These are phyloP conservation scores for Drosophila sordidula DNA, from an alignment of 2,888 invertebrate species.

Conservation along the genomic window DNA sequence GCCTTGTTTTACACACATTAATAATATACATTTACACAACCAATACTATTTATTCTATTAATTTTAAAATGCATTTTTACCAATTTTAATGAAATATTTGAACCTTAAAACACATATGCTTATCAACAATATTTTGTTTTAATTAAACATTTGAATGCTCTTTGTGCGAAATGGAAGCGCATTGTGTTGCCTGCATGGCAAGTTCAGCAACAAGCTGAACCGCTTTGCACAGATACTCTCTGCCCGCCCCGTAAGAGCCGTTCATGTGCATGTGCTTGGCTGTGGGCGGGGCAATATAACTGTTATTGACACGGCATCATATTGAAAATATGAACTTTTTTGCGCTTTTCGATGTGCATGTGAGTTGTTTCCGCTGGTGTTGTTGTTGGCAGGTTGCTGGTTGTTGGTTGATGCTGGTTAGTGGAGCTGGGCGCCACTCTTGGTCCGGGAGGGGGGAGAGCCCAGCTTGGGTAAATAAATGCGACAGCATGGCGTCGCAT, in stretches of 20 bases:
- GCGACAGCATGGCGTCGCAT: constrained; percentile 69
- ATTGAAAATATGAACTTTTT: constrained; percentile 75
- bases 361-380: constrained; percentile 13
- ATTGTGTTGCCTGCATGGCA: constrained; percentile 23
- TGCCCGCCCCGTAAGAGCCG: background rate
- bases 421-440: background rate
- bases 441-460: constrained; percentile 4
- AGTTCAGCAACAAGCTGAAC: constrained; percentile 12
- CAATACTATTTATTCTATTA: too few relatives aligned
- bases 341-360: constrained; percentile 27
- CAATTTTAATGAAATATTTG: background rate
- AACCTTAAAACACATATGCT: background rate
- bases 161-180: constrained; percentile 30
- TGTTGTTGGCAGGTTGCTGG: constrained; percentile 14
- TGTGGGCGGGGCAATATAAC: constrained; percentile 65
- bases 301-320: constrained; percentile 80
- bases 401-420: constrained; percentile 14
- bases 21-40: too few relatives aligned
- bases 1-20: too few relatives aligned
- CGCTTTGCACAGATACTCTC: background rate
- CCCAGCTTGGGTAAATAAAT: constrained; percentile 66
- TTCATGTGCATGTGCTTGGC: constrained; percentile 40
- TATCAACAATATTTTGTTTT: background rate
- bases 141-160: background rate
- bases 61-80: too few relatives aligned